Percentiles rank a stretch among this genome's conserved stretches.
phyloP scores from a whole-genome alignment of 1,140 invertebrate genomes.

The Melipona quadrifasciata region DNA sequence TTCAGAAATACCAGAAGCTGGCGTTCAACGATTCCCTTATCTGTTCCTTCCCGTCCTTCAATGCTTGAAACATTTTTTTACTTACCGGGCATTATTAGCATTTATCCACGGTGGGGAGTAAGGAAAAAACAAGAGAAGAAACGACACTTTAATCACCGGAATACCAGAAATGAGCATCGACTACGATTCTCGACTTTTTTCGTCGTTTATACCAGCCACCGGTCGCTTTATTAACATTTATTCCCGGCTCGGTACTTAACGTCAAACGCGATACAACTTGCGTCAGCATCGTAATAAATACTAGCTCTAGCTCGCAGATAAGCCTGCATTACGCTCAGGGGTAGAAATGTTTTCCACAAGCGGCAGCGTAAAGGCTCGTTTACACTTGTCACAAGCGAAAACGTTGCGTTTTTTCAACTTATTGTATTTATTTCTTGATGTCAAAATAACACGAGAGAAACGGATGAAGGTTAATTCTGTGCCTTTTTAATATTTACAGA shows the following conservation, averaged over 20 bases:
- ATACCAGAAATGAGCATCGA: background rate
- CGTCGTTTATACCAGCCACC: background rate
- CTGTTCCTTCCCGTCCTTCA: background rate
- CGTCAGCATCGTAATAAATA: slow-evolving; percentile 34
- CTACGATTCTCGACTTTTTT: background rate
- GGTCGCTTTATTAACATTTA: slow-evolving; percentile 35
- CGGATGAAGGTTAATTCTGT: background rate
- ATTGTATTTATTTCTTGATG: too few relatives aligned
- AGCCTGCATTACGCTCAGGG: slow-evolving; percentile 7
- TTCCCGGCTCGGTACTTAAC: slow-evolving; percentile 25
- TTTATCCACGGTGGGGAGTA: background rate
- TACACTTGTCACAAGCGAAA: background rate
- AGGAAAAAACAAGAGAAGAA: background rate
- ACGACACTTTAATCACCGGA: background rate
- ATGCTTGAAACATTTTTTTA: background rate
- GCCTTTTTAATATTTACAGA: background rate
- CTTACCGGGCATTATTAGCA: background rate
- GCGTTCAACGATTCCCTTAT: background rate
- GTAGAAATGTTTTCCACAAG: background rate
- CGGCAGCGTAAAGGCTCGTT: background rate
- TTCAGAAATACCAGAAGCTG: background rate
- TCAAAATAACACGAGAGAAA: too few relatives aligned
- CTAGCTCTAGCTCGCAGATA: background rate
- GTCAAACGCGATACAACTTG: slow-evolving; percentile 1
- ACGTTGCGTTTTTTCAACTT: background rate